Evolutionary conservation across 2,113 vertebrate genomes (phyloP).

Genomic region (Python bivittatus): DNA sequence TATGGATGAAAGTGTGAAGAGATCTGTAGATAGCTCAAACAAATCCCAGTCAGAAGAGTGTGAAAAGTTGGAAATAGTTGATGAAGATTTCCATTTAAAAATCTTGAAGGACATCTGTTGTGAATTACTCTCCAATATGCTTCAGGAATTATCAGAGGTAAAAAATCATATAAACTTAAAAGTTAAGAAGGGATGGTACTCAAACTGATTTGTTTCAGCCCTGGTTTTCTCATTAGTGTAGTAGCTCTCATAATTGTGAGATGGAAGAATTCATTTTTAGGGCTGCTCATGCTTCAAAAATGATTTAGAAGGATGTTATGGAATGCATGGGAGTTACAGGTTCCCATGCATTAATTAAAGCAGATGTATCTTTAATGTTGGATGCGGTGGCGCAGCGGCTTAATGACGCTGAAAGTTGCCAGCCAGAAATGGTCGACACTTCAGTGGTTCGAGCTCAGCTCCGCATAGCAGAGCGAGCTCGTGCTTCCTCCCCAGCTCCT

Average conservation of each 20-base stretch:
- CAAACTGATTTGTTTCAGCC: neutral
- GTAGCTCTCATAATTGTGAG: neutral
- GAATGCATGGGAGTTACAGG: neutral
- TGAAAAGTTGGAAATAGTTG: constrained; percentile 44
- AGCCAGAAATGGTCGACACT: too few species aligned
- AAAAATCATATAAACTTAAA: constrained; percentile 6
- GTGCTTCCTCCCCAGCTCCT: too few species aligned
- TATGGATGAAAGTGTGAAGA: constrained; percentile 75
- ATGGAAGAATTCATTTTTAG: neutral
- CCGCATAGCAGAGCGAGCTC: too few species aligned
- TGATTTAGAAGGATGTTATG: neutral
- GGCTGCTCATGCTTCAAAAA: neutral
- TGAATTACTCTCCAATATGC: constrained; percentile 88
- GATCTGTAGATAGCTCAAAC: constrained; percentile 44
- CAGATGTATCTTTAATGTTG: neutral
- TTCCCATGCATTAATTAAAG: neutral
- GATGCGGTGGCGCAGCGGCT: too few species aligned
- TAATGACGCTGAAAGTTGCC: too few species aligned
- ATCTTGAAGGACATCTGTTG: constrained; percentile 85
- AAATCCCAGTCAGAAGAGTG: constrained; percentile 51
- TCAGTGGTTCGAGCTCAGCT: too few species aligned
- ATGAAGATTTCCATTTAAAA: constrained; percentile 82
- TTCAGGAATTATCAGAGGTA: constrained; percentile 79
- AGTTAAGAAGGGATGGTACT: neutral
- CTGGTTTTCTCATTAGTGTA: neutral